Evolutionary conservation across 1,140 invertebrate genomes (phyloP).

Genomic region (Penaeus indicus): DNA sequence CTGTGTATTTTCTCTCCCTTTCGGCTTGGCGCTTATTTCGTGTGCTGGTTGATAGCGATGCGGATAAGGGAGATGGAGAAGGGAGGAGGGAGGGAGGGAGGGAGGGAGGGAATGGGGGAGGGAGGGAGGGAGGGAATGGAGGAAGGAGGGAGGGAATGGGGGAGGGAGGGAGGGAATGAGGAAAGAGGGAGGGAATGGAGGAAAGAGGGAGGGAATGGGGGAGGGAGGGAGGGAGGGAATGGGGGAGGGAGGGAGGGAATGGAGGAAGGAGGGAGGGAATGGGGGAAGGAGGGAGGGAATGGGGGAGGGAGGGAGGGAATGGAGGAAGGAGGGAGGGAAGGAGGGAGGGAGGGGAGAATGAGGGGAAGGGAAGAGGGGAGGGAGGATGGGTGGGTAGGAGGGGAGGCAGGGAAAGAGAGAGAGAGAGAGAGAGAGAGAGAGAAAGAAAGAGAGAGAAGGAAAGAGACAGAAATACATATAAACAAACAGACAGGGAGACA

Average conservation of each 20-base stretch:
- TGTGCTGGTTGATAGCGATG: neutral
- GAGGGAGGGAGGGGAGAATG: neutral
- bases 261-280: neutral
- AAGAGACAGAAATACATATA: too few relatives aligned
- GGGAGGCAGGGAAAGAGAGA: too few relatives aligned
- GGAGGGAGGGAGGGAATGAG: neutral
- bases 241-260: neutral
- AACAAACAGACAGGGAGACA: too few relatives aligned
- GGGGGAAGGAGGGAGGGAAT: neutral
- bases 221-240: neutral
- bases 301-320: neutral
- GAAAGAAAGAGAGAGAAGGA: too few relatives aligned
- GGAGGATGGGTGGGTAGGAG: neutral
- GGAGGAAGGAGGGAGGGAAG: neutral
- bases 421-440: too few relatives aligned
- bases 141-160: neutral
- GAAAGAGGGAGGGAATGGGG: neutral
- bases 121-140: neutral
- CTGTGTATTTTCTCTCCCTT: too few relatives aligned
- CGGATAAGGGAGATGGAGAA: neutral
- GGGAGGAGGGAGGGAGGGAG: neutral
- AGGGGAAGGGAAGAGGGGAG: neutral
- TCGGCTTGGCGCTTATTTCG: neutral
- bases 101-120: neutral
- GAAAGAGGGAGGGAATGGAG: neutral